Base-by-base conservation (phyloP, 2,113 vertebrate species). In the Centropus bengalensis region DNA sequence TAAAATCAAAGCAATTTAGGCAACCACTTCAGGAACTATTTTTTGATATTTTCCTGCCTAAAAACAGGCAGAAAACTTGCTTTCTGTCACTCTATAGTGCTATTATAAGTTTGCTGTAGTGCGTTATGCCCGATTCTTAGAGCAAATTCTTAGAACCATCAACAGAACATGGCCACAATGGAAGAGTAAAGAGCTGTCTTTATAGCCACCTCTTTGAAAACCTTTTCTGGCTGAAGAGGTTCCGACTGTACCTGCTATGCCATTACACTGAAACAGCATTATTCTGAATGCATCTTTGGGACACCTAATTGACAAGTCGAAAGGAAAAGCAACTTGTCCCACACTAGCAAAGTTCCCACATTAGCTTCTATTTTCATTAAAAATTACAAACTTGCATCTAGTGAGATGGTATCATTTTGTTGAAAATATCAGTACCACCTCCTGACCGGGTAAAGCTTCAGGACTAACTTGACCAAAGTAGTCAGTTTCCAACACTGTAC, bases 231-330 rank as follows among this genome's bases (percentile, higher is more conserved):
- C 40, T 54, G 55, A 73, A 76, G 36, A 18, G 14, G 3, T 36
- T 18, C 54, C 14, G 59, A 47, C 18, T 82, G 17, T 24, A 51
- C 52, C 68, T 51, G 17, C 20, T 73, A 76, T 38, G 76, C 36
- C 22, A 30, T 13, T 5, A 24, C 14, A 38, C 11, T 21, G 33
- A 55, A 68, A 60, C 7, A 17, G 4, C 0, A 2, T 0, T 18
- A 49, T 55, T 69, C 45, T 54, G 40, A 14, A 74, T 11, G 18
- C 6, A 9, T 28, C 28, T 67, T 55, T 66, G 38, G 52, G 74
- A 60, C 18, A 91, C 18, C 24, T 30, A 10, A 83, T 23, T 2
- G 4, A 55, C 17, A 55, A 51, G 27, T 3, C 28, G 9, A 14
- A 91, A 67, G 7, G 8, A 45, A 82, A 78, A 77, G n/a, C 14